phyloP scores from a whole-genome alignment of 23 tunicate genomes.

The Styela clava region DNA sequence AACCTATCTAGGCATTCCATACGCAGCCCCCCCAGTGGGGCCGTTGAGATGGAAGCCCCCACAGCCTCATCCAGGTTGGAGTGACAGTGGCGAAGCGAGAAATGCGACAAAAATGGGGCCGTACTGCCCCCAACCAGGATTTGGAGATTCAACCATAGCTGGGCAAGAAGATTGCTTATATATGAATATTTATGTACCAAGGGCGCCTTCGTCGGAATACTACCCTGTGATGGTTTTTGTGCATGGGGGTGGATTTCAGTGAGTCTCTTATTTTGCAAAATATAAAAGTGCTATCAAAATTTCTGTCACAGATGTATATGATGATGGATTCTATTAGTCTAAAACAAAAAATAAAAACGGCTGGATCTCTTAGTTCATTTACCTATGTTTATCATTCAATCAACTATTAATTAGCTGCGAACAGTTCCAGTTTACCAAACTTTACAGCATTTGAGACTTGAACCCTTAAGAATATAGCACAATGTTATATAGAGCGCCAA shows the following conservation, averaged over 20 bases:
- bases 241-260: constrained; percentile 64
- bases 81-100: constrained; percentile 37
- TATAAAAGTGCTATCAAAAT: too few relatives aligned
- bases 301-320: too few relatives aligned
- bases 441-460: too few relatives aligned
- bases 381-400: too few relatives aligned
- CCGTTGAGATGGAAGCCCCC: constrained; percentile 55
- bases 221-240: constrained; percentile 74
- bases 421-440: too few relatives aligned
- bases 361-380: too few relatives aligned
- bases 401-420: too few relatives aligned
- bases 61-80: constrained; percentile 15
- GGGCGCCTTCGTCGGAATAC: not conserved
- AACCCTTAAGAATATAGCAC: too few relatives aligned
- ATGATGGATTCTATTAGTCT: too few relatives aligned
- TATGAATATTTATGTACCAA: constrained; percentile 70
- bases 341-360: too few relatives aligned
- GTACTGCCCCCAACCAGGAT: not conserved
- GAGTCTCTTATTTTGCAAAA: too few relatives aligned
- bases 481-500: too few relatives aligned
- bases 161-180: constrained; percentile 65
- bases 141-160: not conserved
- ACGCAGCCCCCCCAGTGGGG: constrained; percentile 53
- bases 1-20: constrained; percentile 61
- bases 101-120: constrained; percentile 9